A percentile compares a stretch with the other conserved stretches of the same genome.
Evolutionary conservation across 2,113 vertebrate genomes (phyloP).

Genomic region (Arothron firmamentum): DNA sequence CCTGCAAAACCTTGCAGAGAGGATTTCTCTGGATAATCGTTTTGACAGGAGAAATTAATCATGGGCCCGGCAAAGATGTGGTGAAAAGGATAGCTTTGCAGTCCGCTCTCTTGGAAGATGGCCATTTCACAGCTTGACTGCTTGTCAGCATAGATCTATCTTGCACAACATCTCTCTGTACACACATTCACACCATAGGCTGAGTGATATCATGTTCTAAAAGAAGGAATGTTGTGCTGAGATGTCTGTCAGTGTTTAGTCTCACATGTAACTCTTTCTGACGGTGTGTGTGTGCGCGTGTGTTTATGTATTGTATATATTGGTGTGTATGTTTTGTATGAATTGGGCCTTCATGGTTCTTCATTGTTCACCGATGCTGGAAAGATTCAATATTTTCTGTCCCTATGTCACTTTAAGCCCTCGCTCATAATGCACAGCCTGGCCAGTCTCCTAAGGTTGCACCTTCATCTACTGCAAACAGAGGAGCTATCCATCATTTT

Average conservation of each 20-base stretch:
- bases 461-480: conserved; percentile 39
- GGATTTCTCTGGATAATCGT: conserved; percentile 54
- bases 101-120: conserved; percentile 38
- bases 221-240: conserved; percentile 29
- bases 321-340: conserved; percentile 40
- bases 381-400: conserved; percentile 23
- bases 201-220: conserved; percentile 42
- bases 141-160: conserved; percentile 46
- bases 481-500: conserved; percentile 30
- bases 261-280: conserved; percentile 26
- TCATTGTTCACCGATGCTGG: conserved; percentile 16
- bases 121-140: conserved; percentile 58
- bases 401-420: conserved; percentile 24
- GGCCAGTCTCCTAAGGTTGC: conserved; percentile 61
- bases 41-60: conserved; percentile 71
- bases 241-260: conserved; percentile 14
- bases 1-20: conserved; percentile 36
- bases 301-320: background rate
- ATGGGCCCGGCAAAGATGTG: conserved; percentile 25
- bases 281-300: conserved; percentile 8
- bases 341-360: conserved; percentile 29
- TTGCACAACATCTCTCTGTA: conserved; percentile 40
- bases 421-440: conserved; percentile 49
- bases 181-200: conserved; percentile 22
- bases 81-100: conserved; percentile 51